Evolutionary conservation across 2,113 vertebrate species (phyloP).

Genomic region (Oenanthe melanoleuca): DNA sequence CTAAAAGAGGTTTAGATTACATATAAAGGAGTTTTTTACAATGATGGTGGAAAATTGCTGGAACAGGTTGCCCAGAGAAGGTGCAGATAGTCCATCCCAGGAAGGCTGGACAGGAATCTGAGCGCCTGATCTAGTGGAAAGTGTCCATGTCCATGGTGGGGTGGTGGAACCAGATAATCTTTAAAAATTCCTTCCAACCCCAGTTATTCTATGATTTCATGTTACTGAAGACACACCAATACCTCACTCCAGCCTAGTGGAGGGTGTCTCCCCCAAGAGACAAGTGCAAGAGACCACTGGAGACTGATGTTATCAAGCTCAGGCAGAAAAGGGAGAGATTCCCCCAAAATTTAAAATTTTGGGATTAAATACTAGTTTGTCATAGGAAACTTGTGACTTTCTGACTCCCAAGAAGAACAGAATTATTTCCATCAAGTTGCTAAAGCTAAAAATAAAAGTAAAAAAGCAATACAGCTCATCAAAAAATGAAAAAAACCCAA

Average conservation of each 20-base stretch:
- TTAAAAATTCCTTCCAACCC: not conserved
- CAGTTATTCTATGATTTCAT: not conserved
- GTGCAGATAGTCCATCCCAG: not conserved
- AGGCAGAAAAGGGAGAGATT: not conserved
- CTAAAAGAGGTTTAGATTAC: not conserved
- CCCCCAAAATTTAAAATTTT: not conserved
- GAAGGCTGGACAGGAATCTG: not conserved
- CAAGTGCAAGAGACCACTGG: not conserved
- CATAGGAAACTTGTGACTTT: not conserved
- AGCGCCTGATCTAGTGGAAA: not conserved
- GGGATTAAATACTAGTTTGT: not conserved
- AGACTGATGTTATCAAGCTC: not conserved
- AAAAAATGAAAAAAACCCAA: not conserved
- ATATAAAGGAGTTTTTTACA: not conserved
- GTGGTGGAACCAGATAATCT: not conserved
- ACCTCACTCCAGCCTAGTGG: rapidly evolving
- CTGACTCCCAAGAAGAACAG: not conserved
- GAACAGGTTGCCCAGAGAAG: not conserved
- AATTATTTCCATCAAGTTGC: not conserved
- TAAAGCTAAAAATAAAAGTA: not conserved
- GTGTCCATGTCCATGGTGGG: not conserved
- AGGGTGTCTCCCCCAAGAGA: no score
- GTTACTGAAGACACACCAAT: not conserved
- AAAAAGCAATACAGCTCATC: not conserved
- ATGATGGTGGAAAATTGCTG: not conserved